Conservation (phyloP, 2,113 vertebrate genomes). For the Helogale parvula region DNA sequence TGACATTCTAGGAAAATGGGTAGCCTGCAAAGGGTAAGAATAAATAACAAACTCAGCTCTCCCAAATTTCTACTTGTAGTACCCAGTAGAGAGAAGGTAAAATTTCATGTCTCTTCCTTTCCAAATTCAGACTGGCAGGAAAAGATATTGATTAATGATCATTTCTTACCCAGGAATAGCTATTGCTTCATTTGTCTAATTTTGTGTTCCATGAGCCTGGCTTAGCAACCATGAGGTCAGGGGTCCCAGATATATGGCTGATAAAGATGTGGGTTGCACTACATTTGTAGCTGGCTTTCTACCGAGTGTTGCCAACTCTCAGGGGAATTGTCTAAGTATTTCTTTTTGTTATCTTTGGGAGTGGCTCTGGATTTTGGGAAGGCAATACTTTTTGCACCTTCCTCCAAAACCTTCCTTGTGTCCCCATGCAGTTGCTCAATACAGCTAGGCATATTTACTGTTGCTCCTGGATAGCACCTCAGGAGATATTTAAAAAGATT, state of each 20-base stretch:
- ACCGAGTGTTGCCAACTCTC: background rate
- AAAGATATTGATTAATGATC: background rate
- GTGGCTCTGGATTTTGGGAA: background rate
- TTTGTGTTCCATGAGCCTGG: background rate
- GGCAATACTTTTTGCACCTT: background rate
- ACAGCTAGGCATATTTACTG: background rate
- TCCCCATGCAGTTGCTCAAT: accelerated
- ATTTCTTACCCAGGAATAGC: background rate
- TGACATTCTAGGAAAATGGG: background rate
- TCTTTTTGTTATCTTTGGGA: background rate
- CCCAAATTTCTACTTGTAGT: background rate
- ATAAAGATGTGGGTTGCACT: background rate
- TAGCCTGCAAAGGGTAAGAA: background rate
- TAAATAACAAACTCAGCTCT: background rate
- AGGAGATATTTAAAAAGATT: background rate
- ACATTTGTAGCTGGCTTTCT: background rate
- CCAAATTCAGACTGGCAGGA: background rate
- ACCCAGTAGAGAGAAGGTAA: background rate
- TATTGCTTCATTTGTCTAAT: background rate
- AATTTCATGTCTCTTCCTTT: background rate
- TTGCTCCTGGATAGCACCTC: background rate
- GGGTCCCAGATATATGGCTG: background rate
- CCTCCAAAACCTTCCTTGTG: background rate
- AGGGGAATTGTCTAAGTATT: background rate
- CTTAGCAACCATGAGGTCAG: background rate